Evolutionary conservation across 2,113 vertebrate species (phyloP), one percentile per base, ranked within the genome.

Genomic region (Motacilla tschutschensis): DNA sequence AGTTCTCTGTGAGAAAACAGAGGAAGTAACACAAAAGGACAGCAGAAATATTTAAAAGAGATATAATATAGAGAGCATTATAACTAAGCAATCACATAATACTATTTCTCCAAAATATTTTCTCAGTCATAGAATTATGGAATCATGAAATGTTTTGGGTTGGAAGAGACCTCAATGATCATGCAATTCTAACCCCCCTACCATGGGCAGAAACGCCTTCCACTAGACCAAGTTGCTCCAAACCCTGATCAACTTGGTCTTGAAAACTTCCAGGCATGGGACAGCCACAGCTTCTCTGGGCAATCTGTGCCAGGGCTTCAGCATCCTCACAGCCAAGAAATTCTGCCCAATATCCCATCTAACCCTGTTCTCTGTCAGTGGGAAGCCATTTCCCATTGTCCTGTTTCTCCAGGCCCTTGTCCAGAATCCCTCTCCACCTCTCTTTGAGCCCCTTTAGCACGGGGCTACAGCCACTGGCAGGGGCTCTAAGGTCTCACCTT

Each of bases 1-100:
- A 0, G 7, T 24, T 54, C 8, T 13, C 6, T 50, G 18, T 17
- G 14, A 79, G 26, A 55, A 71, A 22, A 22, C 19, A 64, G 28
- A 74, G 10, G 5, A 19, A 9, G 4, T 3, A 64, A 8, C 3
- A 14, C 21, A 29, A 65, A 86, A 67, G 5, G 8, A 46, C 17
- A 18, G 38, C 6, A 10, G 38, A 72, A 55, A 33, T 29, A 13
- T 3, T 29, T 24, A 4, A 6, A 40, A 41, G 6, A 64, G 0
- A 20, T 11, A 1, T 4, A 8, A 28, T 22, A 29, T 2, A 40
- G 76, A 47, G 6, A 9, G 12, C 13, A 31, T 81, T 44, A 46
- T 11, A 78, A 71, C 11, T 7, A 25, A 33, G 31, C 1, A 55
- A 40, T 25, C 17, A 57, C 10, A 8, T 31, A 67, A 26, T 17